Evolutionary conservation across 2,888 invertebrate species (phyloP), one percentile per base, ranked within the genome.

Genomic region (Sminthurides aquaticus): DNA sequence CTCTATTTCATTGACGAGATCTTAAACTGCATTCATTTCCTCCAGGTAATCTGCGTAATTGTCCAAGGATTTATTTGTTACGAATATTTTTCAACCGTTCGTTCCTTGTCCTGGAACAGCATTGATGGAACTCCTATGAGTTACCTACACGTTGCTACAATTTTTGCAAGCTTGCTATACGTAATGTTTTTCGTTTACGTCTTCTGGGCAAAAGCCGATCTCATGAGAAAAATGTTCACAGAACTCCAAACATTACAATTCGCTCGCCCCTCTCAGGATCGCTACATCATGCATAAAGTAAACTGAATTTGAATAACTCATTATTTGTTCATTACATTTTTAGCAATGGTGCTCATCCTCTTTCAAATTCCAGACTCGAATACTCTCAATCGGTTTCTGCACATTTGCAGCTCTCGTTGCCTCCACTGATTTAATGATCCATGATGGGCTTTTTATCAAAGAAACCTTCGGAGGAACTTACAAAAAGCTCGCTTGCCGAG

Each of bases 121-220:
- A 62, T 62, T 28, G 62, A 62, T 57, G 62, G 62, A 25, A 57
- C 62, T 2, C 56, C 62, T 18, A 43, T 49, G 24, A 57, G 62
- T 22, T 62, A 62, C 20, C 27, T 62, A 15, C 28, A 62, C 28
- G 57, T 57, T n/a, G 62, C 62, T 3, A 62, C 62, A 2, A 20
- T 57, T 20, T 49, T 62, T 57, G 62, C 62, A 3, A 57, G 57
- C 25, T 57, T 48, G 20, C 57, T 62, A 11, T 62, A 62, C 49
- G 48, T 27, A 20, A 2, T 62, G 18, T 24, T 62, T 26, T 62
- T 62, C 28, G 56, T 62, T 2, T 62, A 57, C 43, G 62, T 57
- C 3, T 56, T 62, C 24, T 62, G 57, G 62, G 26, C 49, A 11
- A 43, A 62, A 15, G 57, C 25, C 1, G 15, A 34, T 5, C 5